Evolutionary conservation across 2,888 invertebrate species (phyloP).

Genomic region (Tiliacea aurago): DNA sequence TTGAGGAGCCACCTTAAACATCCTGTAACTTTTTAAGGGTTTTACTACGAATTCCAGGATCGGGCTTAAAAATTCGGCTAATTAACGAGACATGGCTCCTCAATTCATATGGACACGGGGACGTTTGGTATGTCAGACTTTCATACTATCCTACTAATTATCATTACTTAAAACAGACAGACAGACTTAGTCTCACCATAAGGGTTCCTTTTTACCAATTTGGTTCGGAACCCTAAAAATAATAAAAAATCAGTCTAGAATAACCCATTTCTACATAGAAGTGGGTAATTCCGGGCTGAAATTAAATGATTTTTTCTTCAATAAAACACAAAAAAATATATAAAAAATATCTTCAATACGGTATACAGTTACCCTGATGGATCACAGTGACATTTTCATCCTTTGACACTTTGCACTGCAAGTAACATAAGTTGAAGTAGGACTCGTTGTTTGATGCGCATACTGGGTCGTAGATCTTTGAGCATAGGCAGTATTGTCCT

Average conservation of each 20-base stretch:
- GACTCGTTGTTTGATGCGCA: constrained; percentile 78
- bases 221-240: no score
- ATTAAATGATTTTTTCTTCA: background rate
- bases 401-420: constrained; percentile 72
- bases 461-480: constrained; percentile 81
- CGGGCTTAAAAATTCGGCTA: no score
- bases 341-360: constrained; percentile 59
- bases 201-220: no score
- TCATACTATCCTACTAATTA: background rate
- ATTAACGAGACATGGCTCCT: no score
- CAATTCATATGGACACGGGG: no score
- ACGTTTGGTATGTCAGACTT: background rate
- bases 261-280: background rate
- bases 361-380: constrained; percentile 81
- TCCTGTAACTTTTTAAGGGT: no score
- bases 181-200: no score
- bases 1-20: no score
- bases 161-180: no score
- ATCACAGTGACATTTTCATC: constrained; percentile 59
- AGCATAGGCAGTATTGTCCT: constrained; percentile 71
- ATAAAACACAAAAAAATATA: background rate
- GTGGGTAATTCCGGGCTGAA: background rate
- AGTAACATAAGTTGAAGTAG: constrained; percentile 78
- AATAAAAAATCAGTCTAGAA: background rate
- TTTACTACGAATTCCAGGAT: no score